Evolutionary conservation across 2,113 vertebrate species (phyloP).

Genomic region (Morone chrysops): DNA sequence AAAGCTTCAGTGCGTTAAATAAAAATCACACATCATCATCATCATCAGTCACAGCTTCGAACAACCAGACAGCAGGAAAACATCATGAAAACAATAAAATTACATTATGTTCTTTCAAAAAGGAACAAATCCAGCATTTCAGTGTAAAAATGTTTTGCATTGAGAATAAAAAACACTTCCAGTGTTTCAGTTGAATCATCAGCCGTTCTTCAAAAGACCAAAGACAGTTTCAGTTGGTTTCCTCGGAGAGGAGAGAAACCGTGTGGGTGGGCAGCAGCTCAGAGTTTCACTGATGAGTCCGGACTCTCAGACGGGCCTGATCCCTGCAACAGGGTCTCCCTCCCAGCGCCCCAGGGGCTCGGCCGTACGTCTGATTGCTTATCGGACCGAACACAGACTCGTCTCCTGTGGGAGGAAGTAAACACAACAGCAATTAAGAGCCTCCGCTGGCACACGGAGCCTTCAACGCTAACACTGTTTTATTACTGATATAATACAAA

Average conservation of each 20-base stretch:
- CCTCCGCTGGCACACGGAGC: too few species aligned
- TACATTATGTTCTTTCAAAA: constrained; percentile 15
- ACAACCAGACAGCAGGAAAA: constrained; percentile 6
- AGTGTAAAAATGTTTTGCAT: constrained; percentile 8
- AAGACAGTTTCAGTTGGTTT: not conserved
- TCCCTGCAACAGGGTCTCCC: constrained; percentile 14
- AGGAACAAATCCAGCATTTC: not conserved
- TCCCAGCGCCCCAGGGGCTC: constrained; percentile 19
- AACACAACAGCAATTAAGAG: not conserved
- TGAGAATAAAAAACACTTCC: too few species aligned
- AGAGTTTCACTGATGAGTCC: not conserved
- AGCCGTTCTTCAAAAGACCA: not conserved
- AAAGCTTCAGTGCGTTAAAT: not conserved
- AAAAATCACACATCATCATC: constrained; percentile 4
- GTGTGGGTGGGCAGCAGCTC: not conserved
- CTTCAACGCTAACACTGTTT: too few species aligned
- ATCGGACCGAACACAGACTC: constrained; percentile 3
- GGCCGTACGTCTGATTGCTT: not conserved
- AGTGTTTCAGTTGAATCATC: not conserved
- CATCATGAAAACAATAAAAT: not conserved
- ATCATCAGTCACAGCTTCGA: constrained; percentile 2
- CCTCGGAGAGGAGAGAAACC: not conserved
- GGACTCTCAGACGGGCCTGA: not conserved
- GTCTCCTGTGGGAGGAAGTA: constrained; percentile 33
- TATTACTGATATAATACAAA: too few species aligned